Evolutionary conservation across 2,113 vertebrate genomes (phyloP).

Genomic region (Phoxinus phoxinus): DNA sequence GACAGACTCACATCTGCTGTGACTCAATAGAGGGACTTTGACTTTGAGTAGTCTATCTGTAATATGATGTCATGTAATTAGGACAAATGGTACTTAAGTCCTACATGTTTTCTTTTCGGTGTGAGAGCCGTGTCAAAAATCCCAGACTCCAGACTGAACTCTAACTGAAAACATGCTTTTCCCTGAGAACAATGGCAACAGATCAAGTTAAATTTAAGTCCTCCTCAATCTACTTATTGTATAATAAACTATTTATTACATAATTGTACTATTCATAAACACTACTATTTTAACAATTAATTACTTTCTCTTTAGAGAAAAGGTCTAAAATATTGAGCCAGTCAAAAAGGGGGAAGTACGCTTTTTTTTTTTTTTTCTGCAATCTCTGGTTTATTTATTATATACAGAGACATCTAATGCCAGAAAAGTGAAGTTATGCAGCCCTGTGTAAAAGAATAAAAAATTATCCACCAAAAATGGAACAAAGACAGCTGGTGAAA

Average conservation of each 20-base stretch:
- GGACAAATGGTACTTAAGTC: conserved; percentile 44
- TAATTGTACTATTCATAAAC: background rate
- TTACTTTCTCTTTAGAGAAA: background rate
- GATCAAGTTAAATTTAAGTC: conserved; percentile 9
- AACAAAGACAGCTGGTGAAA: background rate
- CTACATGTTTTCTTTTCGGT: conserved; percentile 54
- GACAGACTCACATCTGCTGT: conserved; percentile 28
- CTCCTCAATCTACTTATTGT: background rate
- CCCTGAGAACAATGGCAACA: background rate
- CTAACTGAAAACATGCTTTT: conserved; percentile 22
- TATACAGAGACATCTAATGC: background rate
- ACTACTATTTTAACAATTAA: background rate
- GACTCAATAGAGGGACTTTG: conserved; percentile 26
- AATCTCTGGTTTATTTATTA: background rate
- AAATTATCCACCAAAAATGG: background rate
- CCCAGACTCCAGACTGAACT: conserved; percentile 13
- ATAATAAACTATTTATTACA: background rate
- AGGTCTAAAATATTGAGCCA: background rate
- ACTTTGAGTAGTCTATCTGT: conserved; percentile 13
- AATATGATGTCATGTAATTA: conserved; percentile 43
- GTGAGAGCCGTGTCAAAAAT: conserved; percentile 21
- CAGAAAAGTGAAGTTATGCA: background rate
- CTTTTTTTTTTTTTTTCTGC: background rate
- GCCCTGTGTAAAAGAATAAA: background rate
- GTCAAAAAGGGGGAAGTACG: background rate